Conservation (phyloP, 2,888 invertebrate genomes). For the Eustalomyia histrio region DNA sequence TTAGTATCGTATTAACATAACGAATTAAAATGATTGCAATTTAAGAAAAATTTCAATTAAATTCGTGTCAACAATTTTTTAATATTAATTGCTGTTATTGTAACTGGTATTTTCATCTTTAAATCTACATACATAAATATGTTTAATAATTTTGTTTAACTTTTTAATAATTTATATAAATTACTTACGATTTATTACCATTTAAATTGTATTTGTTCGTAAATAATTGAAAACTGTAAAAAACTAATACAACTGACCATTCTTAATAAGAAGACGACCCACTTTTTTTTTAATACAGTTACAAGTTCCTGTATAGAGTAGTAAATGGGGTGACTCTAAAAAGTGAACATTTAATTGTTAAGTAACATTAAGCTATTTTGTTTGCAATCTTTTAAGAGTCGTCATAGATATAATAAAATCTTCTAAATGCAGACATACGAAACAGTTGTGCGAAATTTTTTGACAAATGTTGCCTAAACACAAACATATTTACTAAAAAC, state of each 20-base stretch:
- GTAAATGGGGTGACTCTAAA: conserved; percentile 23
- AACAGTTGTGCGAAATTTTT: conserved; percentile 51
- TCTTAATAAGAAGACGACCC: conserved; percentile 28
- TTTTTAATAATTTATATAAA: conserved; percentile 42
- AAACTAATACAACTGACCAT: conserved; percentile 35
- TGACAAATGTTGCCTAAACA: conserved; percentile 54
- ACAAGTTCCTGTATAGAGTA: neutral
- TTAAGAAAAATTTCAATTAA: too few species aligned
- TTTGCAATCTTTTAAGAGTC: neutral
- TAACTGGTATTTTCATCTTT: too few species aligned
- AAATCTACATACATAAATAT: too few species aligned
- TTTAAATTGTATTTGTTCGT: conserved; percentile 47
- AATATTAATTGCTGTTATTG: too few species aligned
- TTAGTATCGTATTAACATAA: too few species aligned
- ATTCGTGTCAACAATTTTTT: too few species aligned
- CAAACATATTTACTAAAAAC: conserved; percentile 21
- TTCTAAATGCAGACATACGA: conserved; percentile 22
- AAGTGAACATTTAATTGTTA: conserved; percentile 28
- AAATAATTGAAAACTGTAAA: conserved; percentile 64
- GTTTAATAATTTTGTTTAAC: conserved; percentile 11
- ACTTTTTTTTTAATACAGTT: conserved; percentile 23
- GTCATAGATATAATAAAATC: neutral
- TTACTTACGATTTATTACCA: conserved; percentile 52
- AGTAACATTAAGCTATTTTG: conserved; percentile 4
- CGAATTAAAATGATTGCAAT: too few species aligned